Conservation (phyloP, 35 echinoderm and acorn worm species). For the Heliocidaris erythrogramma region DNA sequence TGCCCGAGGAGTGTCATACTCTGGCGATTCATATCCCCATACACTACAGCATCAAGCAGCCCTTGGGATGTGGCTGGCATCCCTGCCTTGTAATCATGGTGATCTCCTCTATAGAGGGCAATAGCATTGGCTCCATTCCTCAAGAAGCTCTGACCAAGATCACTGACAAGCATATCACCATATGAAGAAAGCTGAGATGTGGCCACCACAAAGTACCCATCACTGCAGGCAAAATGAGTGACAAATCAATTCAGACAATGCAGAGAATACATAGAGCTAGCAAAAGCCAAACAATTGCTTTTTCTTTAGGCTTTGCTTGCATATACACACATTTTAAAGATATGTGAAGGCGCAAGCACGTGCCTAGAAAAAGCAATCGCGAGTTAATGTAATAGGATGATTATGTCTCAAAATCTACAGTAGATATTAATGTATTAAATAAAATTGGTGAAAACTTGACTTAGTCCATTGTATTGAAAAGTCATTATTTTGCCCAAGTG, state of each 20-base stretch:
- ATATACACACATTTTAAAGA: too few relatives aligned
- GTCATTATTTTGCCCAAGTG: too few relatives aligned
- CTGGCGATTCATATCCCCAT: conserved; percentile 50
- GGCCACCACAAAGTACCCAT: background rate
- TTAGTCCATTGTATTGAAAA: too few relatives aligned
- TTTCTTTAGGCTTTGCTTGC: too few relatives aligned
- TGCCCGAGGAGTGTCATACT: conserved; percentile 33
- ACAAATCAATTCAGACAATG: background rate
- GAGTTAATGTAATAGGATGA: background rate
- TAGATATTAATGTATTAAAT: background rate
- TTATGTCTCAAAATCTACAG: background rate
- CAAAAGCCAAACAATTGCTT: too few relatives aligned
- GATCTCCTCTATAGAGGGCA: conserved; percentile 71
- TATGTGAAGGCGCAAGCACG: background rate
- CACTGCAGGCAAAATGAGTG: background rate
- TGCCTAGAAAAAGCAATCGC: background rate
- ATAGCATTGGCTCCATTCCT: conserved; percentile 69
- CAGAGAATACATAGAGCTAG: too few relatives aligned
- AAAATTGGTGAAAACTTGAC: too few relatives aligned
- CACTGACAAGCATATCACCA: background rate
- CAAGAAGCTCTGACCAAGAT: conserved; percentile 33
- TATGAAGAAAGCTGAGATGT: background rate
- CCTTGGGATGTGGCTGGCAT: conserved; percentile 50
- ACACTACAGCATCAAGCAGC: conserved; percentile 80
- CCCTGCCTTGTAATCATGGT: conserved; percentile 46